Evolutionary conservation across 1,140 invertebrate species (phyloP).

Genomic region (Zaprionus camerounensis): DNA sequence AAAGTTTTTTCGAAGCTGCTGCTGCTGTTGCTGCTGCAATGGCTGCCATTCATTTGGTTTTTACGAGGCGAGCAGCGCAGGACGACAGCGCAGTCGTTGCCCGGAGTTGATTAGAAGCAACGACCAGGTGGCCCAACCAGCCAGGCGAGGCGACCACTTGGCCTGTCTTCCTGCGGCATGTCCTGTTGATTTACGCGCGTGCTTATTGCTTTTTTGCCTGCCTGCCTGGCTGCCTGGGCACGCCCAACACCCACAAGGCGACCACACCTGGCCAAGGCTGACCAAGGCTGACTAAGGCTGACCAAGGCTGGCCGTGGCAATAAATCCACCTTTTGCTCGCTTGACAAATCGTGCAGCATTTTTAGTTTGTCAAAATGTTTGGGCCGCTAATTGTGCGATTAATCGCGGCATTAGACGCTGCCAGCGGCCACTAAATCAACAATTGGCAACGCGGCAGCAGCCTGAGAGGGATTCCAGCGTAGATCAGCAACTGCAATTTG

Average conservation of each 20-base stretch:
- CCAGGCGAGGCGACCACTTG: constrained; percentile 16
- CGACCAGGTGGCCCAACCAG: constrained; percentile 55
- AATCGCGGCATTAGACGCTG: constrained; percentile 59
- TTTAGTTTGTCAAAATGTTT: constrained; percentile 74
- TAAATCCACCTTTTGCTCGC: constrained; percentile 13
- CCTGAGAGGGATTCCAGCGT: constrained; percentile 8
- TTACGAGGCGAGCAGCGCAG: constrained; percentile 64
- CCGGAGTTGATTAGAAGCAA: constrained; percentile 66
- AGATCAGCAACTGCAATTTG: constrained; percentile 49
- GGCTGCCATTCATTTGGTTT: constrained; percentile 74
- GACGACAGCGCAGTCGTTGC: constrained; percentile 37
- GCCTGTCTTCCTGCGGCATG: constrained; percentile 69
- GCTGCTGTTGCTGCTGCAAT: constrained; percentile 40
- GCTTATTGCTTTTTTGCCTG: constrained; percentile 69
- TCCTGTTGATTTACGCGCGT: constrained; percentile 76
- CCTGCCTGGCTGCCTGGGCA: constrained; percentile 6
- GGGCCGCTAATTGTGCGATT: constrained; percentile 70
- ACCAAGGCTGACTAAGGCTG: background rate
- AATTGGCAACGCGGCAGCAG: constrained; percentile 61
- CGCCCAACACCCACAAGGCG: constrained; percentile 45
- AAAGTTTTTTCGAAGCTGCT: constrained; percentile 66
- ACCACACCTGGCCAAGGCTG: constrained; percentile 32
- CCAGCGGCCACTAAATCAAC: constrained; percentile 66
- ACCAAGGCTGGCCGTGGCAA: background rate
- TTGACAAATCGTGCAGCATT: constrained; percentile 61